Conservation (phyloP, 1,140 invertebrate species). For the Odontomachus brunneus region DNA sequence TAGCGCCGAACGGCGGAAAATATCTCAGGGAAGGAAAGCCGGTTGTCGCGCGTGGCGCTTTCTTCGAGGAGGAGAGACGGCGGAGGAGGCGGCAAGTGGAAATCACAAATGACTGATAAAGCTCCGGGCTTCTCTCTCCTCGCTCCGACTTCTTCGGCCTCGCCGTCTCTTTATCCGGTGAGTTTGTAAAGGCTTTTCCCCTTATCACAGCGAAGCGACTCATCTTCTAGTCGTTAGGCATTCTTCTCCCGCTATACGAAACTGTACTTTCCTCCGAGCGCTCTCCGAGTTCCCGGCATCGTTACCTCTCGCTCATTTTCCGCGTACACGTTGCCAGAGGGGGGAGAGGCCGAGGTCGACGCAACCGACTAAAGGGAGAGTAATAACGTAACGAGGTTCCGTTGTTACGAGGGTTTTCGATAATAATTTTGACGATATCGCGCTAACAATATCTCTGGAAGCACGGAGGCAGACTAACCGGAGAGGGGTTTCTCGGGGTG, state of each 20-base stretch:
- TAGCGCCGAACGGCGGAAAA: slow-evolving; percentile 31
- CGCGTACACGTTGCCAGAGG: neutral
- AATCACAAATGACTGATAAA: slow-evolving; percentile 78
- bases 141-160: slow-evolving; percentile 40
- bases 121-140: slow-evolving; percentile 56
- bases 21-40: neutral
- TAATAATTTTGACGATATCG: slow-evolving; percentile 17
- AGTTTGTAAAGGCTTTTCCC: slow-evolving; percentile 63
- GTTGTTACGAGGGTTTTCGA: neutral
- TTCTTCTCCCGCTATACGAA: slow-evolving; percentile 64
- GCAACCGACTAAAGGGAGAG: neutral
- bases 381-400: neutral
- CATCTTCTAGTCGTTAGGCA: slow-evolving; percentile 77
- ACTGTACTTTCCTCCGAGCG: slow-evolving; percentile 11
- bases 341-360: neutral
- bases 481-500: neutral
- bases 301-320: slow-evolving; percentile 54
- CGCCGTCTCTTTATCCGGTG: slow-evolving; percentile 51
- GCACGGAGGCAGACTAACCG: neutral
- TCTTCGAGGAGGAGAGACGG: neutral
- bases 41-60: slow-evolving; percentile 5
- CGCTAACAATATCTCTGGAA: slow-evolving; percentile 1
- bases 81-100: slow-evolving; percentile 32
- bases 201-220: slow-evolving; percentile 73
- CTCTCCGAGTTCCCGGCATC: slow-evolving; percentile 24